Percentiles rank a stretch among this genome's conserved stretches.
These are phyloP conservation scores for Megaceryle alcyon DNA, from an alignment of 2,797 vertebrate genomes.

Conservation along the genomic window DNA sequence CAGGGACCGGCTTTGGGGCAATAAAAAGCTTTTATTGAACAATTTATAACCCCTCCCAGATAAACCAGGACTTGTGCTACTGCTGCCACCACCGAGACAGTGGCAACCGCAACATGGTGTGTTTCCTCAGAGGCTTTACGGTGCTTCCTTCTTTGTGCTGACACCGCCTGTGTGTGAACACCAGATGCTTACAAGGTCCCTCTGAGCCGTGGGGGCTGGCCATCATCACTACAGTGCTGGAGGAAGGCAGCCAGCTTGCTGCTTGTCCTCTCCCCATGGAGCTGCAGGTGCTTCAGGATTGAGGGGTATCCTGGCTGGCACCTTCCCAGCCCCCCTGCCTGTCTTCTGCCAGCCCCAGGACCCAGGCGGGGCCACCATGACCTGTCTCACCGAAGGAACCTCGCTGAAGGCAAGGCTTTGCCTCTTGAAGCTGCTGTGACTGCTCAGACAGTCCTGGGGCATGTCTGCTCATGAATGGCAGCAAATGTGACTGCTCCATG, in stretches of 20 bases:
- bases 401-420: neutral
- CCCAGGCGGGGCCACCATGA: neutral
- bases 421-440: neutral
- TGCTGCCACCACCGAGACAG: neutral
- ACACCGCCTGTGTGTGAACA: neutral
- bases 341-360: neutral
- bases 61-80: neutral
- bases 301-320: neutral
- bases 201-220: neutral
- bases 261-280: too few relatives aligned
- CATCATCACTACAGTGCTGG: too few relatives aligned
- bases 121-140: neutral
- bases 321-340: accelerated
- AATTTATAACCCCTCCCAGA: too few relatives aligned
- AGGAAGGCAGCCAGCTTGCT: neutral
- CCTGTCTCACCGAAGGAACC: neutral
- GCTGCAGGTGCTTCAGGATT: neutral
- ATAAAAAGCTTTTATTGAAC: neutral
- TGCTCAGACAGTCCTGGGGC: neutral
- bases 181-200: neutral
- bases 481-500: accelerated
- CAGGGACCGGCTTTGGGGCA: neutral
- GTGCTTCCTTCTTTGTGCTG: neutral
- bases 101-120: accelerated
- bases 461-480: accelerated